Base-by-base conservation (phyloP, 2,888 invertebrate genomes). In the Abrostola triplasia region DNA sequence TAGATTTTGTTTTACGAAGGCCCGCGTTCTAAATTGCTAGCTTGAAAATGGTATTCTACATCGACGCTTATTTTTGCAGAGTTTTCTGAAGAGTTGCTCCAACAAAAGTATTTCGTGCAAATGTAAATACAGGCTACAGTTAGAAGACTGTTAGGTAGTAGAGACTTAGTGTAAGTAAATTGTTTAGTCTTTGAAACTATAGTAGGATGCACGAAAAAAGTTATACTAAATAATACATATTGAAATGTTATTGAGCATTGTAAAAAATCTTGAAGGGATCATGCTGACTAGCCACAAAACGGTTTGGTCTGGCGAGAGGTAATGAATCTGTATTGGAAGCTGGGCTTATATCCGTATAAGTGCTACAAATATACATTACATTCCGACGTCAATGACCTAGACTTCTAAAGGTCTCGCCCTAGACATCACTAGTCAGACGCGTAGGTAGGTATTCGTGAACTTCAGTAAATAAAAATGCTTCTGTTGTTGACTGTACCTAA, bases 1-100 rank as follows among this genome's bases (percentile, higher is more conserved):
- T 76, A 76, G 63, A 78, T 61, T 77, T 74, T 74, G 64, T 77
- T 76, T 70, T 63, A 67, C 40, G 63, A 59, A 35, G 59, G 51
- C 12, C 48, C 40, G 59, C 51, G 51, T 52, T 67, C 77, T 67
- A 64, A 75, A 77, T 77, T 77, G 78, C 59, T 59, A 44, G 55
- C 55, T 49, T 52, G 59, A 61, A 53, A 63, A 65, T 59, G 35
- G 13, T 42, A 53, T 69, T 77, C 69, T 53, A 70, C 12, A 56
- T 61, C 64, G 56, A 64, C 49, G 49, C 48, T 71, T 67, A 50
- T 67, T 70, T 67, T 53, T 47, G 59, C 41, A 50, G 35, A 50
- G 36, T 50, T 55, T 64, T 65, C 24, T 40, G 47, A 35, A 53
- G 42, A 24, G n/a, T 41, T 6, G 35, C n/a, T 42, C 40, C 49